These are phyloP conservation scores for Sthenelais limicola DNA, from an alignment of 2,888 invertebrate species.

Conservation along the genomic window DNA sequence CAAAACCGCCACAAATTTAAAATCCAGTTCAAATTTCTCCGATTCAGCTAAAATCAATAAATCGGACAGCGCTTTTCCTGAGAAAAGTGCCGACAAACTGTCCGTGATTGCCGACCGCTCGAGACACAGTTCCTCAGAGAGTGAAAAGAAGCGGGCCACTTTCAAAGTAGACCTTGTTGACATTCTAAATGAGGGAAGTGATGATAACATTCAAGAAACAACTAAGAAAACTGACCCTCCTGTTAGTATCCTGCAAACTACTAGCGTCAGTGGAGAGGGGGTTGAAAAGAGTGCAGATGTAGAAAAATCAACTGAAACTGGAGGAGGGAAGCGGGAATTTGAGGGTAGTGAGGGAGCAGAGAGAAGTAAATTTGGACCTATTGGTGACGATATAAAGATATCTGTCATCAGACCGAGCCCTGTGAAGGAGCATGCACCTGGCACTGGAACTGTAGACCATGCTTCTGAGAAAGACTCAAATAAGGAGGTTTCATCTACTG, in stretches of 20 bases:
- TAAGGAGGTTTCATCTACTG: not conserved
- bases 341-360: too few relatives aligned
- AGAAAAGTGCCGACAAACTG: too few relatives aligned
- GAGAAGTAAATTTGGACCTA: too few relatives aligned
- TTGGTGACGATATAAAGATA: conserved; percentile 49
- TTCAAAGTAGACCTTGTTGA: too few relatives aligned
- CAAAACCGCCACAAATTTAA: not conserved
- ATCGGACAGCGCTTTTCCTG: too few relatives aligned
- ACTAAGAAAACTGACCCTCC: not conserved
- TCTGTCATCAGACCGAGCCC: conserved; percentile 53
- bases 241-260: not conserved
- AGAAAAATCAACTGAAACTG: not conserved
- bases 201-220: not conserved
- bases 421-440: conserved; percentile 44
- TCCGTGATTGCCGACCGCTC: too few relatives aligned
- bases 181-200: too few relatives aligned
- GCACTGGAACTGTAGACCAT: not conserved
- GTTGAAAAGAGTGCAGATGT: not conserved
- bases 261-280: not conserved
- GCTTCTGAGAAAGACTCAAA: not conserved
- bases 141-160: too few relatives aligned
- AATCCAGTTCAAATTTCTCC: not conserved
- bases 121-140: too few relatives aligned
- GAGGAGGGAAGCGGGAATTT: too few relatives aligned
- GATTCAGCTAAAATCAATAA: too few relatives aligned